These are phyloP conservation scores for Gymnorhina tibicen DNA, from an alignment of 2,113 vertebrate genomes.

Conservation along the genomic window DNA sequence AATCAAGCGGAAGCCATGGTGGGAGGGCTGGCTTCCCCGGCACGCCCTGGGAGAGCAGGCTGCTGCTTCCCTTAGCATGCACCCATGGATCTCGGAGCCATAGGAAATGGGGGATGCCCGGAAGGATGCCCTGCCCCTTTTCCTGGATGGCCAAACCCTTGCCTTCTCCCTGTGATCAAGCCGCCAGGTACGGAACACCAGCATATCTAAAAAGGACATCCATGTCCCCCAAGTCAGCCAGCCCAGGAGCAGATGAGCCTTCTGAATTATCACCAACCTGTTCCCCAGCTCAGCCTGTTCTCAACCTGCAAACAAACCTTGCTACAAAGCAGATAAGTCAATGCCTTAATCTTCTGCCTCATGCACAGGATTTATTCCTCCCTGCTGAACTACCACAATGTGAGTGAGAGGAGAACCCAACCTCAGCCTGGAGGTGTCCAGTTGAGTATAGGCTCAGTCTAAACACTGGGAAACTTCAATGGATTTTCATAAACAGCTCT, in stretches of 20 bases:
- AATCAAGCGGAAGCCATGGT: not conserved
- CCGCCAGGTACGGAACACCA: not conserved
- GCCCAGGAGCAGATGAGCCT: not conserved
- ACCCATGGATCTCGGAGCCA: not conserved
- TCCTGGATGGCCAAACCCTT: not conserved
- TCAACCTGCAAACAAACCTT: not conserved
- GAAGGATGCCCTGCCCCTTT: not conserved
- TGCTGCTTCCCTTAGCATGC: not conserved
- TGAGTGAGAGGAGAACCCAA: not conserved
- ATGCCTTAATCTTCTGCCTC: not conserved
- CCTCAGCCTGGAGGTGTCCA: not conserved
- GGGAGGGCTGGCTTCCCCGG: not conserved
- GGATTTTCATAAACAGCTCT: not conserved
- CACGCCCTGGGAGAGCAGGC: not conserved
- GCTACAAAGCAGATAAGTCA: not conserved
- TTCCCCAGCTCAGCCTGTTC: not conserved
- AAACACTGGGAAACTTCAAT: not conserved
- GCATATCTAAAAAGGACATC: not conserved
- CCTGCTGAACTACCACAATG: not conserved
- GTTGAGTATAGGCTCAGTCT: not conserved
- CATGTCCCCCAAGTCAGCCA: not conserved
- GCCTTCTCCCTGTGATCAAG: not conserved
- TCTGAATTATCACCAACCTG: not conserved
- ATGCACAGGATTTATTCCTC: not conserved
- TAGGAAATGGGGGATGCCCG: not conserved